phyloP scores from a whole-genome alignment of 2,113 vertebrate species.

The Capra hircus region DNA sequence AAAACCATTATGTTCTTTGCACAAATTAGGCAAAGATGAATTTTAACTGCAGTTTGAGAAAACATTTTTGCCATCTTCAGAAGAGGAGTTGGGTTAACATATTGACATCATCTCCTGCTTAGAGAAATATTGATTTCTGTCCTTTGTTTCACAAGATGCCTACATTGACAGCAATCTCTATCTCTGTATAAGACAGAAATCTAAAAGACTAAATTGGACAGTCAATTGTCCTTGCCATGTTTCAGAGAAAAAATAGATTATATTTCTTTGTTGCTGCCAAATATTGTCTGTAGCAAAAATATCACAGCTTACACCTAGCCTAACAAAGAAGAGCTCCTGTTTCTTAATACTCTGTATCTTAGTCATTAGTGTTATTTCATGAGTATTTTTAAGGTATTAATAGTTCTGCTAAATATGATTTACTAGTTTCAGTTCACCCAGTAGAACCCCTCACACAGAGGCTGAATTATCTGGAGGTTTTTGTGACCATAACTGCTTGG shows the following conservation, averaged over 20 bases:
- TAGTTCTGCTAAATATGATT: neutral
- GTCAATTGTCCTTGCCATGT: neutral
- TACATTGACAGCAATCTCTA: neutral
- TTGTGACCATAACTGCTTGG: neutral
- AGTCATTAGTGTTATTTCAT: neutral
- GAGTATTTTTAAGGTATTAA: neutral
- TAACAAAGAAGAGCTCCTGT: neutral
- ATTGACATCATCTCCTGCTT: neutral
- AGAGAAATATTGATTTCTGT: neutral
- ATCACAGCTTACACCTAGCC: neutral
- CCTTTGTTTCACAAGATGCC: neutral
- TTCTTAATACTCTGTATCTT: neutral
- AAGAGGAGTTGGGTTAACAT: neutral
- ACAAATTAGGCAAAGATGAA: slow-evolving; percentile 48
- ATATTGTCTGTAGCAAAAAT: neutral
- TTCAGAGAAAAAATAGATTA: neutral
- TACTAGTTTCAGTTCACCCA: neutral
- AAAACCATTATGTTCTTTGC: slow-evolving; percentile 33
- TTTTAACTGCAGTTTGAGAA: slow-evolving; percentile 33
- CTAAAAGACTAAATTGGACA: neutral
- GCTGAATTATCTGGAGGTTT: neutral
- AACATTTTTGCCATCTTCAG: slow-evolving; percentile 16
- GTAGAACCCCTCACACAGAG: neutral
- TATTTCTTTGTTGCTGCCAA: neutral
- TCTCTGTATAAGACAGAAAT: slow-evolving; percentile 1